A percentile compares a stretch with the other conserved stretches of the same genome.
phyloP scores from a whole-genome alignment of 2,888 invertebrate genomes.

The Pasiphila rectangulata region DNA sequence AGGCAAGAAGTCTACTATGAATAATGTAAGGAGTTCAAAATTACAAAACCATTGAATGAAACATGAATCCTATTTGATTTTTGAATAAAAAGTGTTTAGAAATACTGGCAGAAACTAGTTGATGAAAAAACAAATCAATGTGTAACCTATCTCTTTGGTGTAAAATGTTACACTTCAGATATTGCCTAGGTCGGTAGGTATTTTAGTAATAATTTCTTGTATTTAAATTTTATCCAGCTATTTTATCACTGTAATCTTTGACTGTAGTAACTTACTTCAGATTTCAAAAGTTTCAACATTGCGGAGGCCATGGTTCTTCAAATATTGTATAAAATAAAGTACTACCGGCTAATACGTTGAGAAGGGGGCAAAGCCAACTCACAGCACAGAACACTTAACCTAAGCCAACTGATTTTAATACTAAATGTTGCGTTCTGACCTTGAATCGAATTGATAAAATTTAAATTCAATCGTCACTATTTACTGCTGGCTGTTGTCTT shows the following conservation, averaged over 20 bases:
- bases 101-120: no score
- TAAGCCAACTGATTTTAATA: conserved; percentile 74
- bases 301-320: conserved; percentile 57
- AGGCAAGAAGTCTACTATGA: conserved; percentile 41
- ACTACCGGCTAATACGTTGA: conserved; percentile 40
- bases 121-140: no score
- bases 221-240: no score
- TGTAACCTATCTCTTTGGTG: no score
- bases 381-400: no score
- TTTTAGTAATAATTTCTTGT: no score
- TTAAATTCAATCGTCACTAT: conserved; percentile 41
- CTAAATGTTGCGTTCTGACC: conserved; percentile 67
- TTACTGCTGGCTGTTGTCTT: conserved; percentile 34
- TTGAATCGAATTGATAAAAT: conserved; percentile 74
- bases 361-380: conserved; percentile 54
- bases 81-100: conserved; percentile 14
- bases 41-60: conserved; percentile 57
- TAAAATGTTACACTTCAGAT: neutral
- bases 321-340: conserved; percentile 8
- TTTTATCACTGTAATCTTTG: no score
- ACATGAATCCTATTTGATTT: conserved; percentile 46
- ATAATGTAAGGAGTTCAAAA: conserved; percentile 57
- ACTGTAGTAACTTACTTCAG: conserved; percentile 62
- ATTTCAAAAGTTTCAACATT: conserved; percentile 69
- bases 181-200: no score